phyloP scores from a whole-genome alignment of 2,888 invertebrate genomes.

The Hyles lineata region DNA sequence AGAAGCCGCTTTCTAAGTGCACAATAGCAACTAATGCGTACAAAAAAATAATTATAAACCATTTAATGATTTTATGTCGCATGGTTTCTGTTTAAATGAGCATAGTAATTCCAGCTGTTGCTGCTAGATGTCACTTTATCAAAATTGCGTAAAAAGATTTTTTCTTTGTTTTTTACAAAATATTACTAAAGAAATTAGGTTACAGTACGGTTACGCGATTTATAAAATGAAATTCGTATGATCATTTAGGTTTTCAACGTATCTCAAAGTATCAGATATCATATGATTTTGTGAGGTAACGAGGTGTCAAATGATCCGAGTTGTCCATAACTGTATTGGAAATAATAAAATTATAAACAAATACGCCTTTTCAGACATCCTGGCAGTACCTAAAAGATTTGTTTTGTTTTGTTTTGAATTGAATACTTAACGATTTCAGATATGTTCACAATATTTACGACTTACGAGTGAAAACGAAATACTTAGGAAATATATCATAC shows the following conservation, averaged over 20 bases:
- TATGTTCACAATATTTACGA: too few species aligned
- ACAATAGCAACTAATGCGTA: slow-evolving; percentile 38
- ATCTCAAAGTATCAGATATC: slow-evolving; percentile 10
- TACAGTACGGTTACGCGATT: neutral
- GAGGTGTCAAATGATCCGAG: slow-evolving; percentile 18
- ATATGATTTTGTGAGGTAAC: neutral
- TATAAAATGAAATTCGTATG: neutral
- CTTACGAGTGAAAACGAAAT: too few species aligned
- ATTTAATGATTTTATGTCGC: slow-evolving; percentile 16
- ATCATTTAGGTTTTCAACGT: neutral
- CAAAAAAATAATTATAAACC: slow-evolving; percentile 20
- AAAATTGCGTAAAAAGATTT: neutral
- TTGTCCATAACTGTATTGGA: neutral
- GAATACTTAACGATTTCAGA: too few species aligned
- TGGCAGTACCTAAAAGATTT: neutral
- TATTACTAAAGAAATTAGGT: slow-evolving; percentile 11
- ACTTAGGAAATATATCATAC: too few species aligned
- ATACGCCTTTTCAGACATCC: neutral
- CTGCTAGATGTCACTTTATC: neutral
- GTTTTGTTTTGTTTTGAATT: neutral
- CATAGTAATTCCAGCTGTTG: neutral
- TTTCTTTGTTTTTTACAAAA: neutral
- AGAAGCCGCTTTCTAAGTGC: slow-evolving; percentile 44
- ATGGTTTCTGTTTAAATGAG: neutral
- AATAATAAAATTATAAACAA: slow-evolving; percentile 25